Percentiles rank a stretch among this genome's conserved stretches.
Conservation (phyloP, 2,113 vertebrate genomes). For the Loxodonta africana region DNA sequence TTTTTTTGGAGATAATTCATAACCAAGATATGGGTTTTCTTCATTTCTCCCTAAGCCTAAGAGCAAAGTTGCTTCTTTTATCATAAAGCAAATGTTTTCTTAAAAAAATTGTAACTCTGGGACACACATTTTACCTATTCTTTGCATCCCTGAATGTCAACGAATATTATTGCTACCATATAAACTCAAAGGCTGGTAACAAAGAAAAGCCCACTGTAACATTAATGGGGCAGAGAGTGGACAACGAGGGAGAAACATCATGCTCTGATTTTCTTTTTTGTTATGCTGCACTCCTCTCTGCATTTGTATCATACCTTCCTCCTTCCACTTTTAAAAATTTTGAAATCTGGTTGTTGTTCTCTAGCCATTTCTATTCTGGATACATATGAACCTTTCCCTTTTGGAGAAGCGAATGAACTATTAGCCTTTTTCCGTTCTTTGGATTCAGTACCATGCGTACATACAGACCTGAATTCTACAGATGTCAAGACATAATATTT, state of each 20-base stretch:
- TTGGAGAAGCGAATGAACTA: background rate
- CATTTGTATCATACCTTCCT: background rate
- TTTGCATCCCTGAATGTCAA: background rate
- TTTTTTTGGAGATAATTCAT: background rate
- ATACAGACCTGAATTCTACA: background rate
- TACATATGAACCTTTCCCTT: background rate
- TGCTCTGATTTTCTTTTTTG: background rate
- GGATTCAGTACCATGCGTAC: background rate
- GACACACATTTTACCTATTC: background rate
- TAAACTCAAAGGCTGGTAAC: background rate
- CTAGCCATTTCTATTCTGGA: background rate
- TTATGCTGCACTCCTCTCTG: background rate
- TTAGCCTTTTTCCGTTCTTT: background rate
- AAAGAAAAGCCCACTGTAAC: background rate
- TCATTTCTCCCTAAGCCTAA: slow-evolving; percentile 50
- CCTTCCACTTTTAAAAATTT: background rate
- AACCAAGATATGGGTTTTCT: background rate
- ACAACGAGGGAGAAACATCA: background rate
- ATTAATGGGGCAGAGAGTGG: background rate
- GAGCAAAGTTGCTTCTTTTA: background rate
- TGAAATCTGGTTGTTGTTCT: slow-evolving; percentile 6
- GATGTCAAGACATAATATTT: background rate
- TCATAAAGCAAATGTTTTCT: slow-evolving; percentile 36
- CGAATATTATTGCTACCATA: background rate
- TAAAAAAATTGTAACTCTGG: slow-evolving; percentile 28